phyloP scores from a whole-genome alignment of 2,888 invertebrate species.

The Torymus aiolomorphi region DNA sequence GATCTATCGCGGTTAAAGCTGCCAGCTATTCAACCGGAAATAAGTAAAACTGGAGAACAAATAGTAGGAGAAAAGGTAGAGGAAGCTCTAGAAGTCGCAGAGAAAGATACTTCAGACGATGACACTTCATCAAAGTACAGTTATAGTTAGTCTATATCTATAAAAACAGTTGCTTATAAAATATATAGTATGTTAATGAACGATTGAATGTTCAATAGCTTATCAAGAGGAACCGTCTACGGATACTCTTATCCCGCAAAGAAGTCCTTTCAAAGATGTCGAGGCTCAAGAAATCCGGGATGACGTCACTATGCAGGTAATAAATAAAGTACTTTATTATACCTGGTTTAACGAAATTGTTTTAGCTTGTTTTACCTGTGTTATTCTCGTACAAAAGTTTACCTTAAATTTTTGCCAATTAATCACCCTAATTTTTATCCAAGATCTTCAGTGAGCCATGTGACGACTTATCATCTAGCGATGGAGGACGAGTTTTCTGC shows the following conservation, averaged over 20 bases:
- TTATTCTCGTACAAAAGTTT: no score
- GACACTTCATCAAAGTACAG: constrained; percentile 50
- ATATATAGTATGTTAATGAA: not conserved
- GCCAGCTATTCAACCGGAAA: no score
- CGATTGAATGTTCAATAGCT: constrained; percentile 59
- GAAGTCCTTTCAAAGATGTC: constrained; percentile 65
- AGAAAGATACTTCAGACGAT: constrained; percentile 14
- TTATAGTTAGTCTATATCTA: constrained; percentile 48
- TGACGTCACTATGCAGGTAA: constrained; percentile 72
- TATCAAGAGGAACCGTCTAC: constrained; percentile 67
- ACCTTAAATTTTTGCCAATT: no score
- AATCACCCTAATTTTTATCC: not conserved
- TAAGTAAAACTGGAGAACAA: not conserved
- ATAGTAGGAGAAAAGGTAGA: not conserved
- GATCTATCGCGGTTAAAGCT: constrained; percentile 12
- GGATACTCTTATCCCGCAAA: constrained; percentile 50
- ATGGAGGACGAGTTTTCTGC: constrained; percentile 62
- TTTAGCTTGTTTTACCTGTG: no score
- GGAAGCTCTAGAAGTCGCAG: not conserved
- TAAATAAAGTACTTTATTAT: not conserved
- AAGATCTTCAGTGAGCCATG: constrained; percentile 34
- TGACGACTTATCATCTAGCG: constrained; percentile 50
- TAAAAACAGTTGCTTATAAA: not conserved
- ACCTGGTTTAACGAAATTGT: no score
- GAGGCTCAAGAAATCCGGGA: constrained; percentile 70